Evolutionary conservation across 2,888 invertebrate species (phyloP), one percentile per base, ranked within the genome.

Genomic region (Cryptocephalus moraei): DNA sequence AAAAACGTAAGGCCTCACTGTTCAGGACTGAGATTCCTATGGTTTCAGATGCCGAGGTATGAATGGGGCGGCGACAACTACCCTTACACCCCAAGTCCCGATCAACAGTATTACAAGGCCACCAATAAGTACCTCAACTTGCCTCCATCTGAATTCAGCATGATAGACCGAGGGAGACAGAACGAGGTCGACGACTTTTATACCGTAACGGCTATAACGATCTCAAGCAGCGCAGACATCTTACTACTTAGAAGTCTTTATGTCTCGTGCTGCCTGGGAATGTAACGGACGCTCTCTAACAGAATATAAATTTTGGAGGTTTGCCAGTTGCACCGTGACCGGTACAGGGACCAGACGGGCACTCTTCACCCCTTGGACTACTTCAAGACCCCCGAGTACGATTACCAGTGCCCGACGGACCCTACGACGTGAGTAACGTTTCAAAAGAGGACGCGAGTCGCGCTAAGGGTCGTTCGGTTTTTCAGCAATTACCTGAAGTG

Each of bases 321-420:
- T 31, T 73, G 74, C 49, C 81, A 81, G 61, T 67, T 74, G 33
- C 78, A 80, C 52, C 71, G 82, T 49, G 77, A 80, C 58, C 79
- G 78, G 60, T 81, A 81, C 60, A 75, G 76, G 64, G 80, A 81
- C 39, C 75, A 75, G 50, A 68, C 76, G 1, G 77, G 76, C 45
- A 49, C 73, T 1, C 58, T 78, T 49, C 80, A 81, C 64, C 79
- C 80, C 0, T 59, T 81, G 40, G 61, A 70, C 43, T 81, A 76
- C 62, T 82, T 81, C 63, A 74, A 70, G 51, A 69, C 71, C 1
- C 63, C 73, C 0, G 66, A 68, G 41, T 77, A 73, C 55, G 59
- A 62, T 54, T 79, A 73, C 62, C 79, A 79, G 60, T 79, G 79
- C 57, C 75, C 80, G 8, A 64, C 72, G 40, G 76, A 77, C 57